A percentile compares a stretch with the other conserved stretches of the same genome.
These are phyloP conservation scores for Scaptomyza pallida DNA, from an alignment of 1,140 invertebrate species.

Conservation along the genomic window DNA sequence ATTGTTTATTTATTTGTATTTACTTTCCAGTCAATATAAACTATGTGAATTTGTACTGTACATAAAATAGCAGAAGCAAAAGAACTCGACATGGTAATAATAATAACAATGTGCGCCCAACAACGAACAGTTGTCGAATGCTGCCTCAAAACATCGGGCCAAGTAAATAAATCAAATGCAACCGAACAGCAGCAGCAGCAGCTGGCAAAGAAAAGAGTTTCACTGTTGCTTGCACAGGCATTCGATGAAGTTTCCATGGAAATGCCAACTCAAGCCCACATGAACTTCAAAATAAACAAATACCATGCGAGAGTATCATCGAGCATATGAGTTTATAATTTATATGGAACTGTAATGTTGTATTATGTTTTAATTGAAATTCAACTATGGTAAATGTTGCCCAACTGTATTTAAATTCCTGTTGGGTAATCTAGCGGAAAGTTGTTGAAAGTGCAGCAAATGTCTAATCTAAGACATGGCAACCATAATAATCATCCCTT, in stretches of 20 bases:
- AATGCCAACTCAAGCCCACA: constrained; percentile 56
- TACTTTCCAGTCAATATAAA: constrained; percentile 82
- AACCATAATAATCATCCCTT: constrained; percentile 10
- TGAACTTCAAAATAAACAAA: constrained; percentile 65
- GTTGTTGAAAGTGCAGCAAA: constrained; percentile 25
- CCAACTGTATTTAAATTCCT: constrained; percentile 19
- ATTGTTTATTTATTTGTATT: constrained; percentile 79
- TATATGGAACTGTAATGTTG: no score
- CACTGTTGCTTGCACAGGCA: constrained; percentile 32
- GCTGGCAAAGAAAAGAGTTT: constrained; percentile 9
- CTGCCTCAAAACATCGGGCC: constrained; percentile 25
- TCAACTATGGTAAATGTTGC: no score
- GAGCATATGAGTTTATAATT: background rate
- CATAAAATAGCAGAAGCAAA: constrained; percentile 58
- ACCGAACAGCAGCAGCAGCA: constrained; percentile 29
- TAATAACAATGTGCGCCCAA: constrained; percentile 42
- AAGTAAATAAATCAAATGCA: constrained; percentile 79
- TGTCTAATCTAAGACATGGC: constrained; percentile 46
- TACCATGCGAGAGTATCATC: no score
- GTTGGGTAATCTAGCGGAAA: constrained; percentile 48
- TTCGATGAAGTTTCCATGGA: constrained; percentile 50
- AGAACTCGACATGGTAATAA: constrained; percentile 42
- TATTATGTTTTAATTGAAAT: no score
- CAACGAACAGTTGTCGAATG: constrained; percentile 8
- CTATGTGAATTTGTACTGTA: constrained; percentile 79